These are phyloP conservation scores for Elysia crispata DNA, from an alignment of 2,888 invertebrate species.

Conservation along the genomic window DNA sequence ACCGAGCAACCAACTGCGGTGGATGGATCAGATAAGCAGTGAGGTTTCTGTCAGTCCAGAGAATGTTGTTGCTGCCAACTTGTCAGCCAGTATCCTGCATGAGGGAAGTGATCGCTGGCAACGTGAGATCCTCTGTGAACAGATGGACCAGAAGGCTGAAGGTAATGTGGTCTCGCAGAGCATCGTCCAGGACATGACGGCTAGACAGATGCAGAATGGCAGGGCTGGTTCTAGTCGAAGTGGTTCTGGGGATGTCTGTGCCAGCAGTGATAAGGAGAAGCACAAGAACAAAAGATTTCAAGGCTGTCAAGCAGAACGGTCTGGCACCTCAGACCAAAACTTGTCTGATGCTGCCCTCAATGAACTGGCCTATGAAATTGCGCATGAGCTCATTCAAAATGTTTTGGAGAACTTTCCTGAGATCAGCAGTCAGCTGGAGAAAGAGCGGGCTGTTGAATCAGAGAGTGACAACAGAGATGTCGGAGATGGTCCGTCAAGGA, in stretches of 20 bases:
- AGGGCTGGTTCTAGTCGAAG: not conserved
- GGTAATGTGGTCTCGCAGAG: not conserved
- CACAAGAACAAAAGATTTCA: not conserved
- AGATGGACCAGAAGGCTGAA: not conserved
- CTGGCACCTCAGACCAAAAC: conserved; percentile 1
- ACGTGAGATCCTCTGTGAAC: no score
- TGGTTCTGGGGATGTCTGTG: not conserved
- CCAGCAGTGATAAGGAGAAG: not conserved
- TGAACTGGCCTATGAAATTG: conserved; percentile 61
- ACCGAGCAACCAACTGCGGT: not conserved
- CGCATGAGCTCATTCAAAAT: conserved; percentile 65
- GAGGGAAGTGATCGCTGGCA: no score
- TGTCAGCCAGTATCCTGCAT: no score
- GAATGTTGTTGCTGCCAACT: no score
- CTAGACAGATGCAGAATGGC: not conserved
- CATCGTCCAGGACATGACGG: not conserved
- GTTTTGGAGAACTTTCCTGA: conserved; percentile 64
- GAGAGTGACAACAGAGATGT: not conserved
- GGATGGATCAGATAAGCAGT: conserved; percentile 1
- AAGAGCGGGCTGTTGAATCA: not conserved
- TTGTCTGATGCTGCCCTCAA: conserved; percentile 53
- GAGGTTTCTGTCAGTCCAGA: not conserved
- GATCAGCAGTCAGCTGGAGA: conserved; percentile 9
- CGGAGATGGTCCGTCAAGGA: no score
- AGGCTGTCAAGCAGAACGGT: not conserved